Conservation (phyloP, 2,888 invertebrate species). For the Clitarchus hookeri region DNA sequence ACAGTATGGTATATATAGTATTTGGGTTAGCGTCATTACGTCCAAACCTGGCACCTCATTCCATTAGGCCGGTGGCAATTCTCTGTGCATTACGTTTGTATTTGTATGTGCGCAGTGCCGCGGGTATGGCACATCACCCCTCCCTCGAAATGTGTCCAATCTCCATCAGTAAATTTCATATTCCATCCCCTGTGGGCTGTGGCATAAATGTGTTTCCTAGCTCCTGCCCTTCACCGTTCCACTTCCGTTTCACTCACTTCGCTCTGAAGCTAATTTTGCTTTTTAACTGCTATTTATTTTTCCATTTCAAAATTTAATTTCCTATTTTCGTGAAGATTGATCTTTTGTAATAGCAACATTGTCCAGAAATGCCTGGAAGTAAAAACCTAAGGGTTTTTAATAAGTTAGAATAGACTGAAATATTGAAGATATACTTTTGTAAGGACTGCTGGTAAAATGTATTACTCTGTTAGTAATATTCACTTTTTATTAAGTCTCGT, state of each 20-base stretch:
- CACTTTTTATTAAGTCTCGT: too few relatives aligned
- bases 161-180: slow-evolving; percentile 1
- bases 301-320: neutral
- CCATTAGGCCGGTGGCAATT: neutral
- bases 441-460: too few relatives aligned
- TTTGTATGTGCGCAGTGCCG: neutral
- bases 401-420: too few relatives aligned
- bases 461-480: too few relatives aligned
- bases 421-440: too few relatives aligned
- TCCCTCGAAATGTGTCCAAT: neutral
- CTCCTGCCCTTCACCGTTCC: neutral
- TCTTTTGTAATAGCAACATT: too few relatives aligned
- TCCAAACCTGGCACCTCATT: neutral
- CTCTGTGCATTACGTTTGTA: neutral
- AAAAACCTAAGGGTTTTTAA: too few relatives aligned
- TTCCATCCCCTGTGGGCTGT: neutral
- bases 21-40: neutral
- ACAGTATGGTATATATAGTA: too few relatives aligned
- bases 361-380: too few relatives aligned
- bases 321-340: too few relatives aligned
- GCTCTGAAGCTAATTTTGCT: neutral
- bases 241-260: neutral
- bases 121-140: neutral
- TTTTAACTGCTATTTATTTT: neutral
- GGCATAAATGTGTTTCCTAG: neutral